Evolutionary conservation across 2,888 invertebrate species (phyloP), one percentile per base, ranked within the genome.

Genomic region (Drosophila rellima): DNA sequence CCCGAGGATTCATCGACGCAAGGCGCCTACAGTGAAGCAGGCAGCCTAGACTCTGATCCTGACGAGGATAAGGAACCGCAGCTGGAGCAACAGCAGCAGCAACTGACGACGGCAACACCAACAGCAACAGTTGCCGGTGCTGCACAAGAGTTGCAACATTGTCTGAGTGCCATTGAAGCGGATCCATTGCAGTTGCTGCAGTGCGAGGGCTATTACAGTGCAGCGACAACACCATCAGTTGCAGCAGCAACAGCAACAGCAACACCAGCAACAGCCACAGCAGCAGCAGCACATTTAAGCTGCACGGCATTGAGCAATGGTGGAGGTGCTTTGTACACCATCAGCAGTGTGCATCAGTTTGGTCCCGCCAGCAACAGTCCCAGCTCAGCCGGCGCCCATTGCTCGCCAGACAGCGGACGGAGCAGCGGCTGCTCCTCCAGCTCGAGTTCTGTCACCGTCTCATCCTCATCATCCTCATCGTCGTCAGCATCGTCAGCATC

Each of bases 1-100:
- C 94, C 94, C 71, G 95, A 95, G 88, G 95, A 95, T 88, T 94
- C 94, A 86, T 95, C 94, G 80, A 94, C 95, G 7, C 95, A 95
- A 90, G 95, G 95, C 8, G 95, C 94, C 51, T 95, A 95, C 92
- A 95, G 95, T 50, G 86, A 90, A 92, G 94, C 95, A 37, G 95
- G 95, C 35, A 95, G 95, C 57, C 94, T 95, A 59, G 95, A 95
- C 65, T 94, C 94, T n/a, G 88, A 83, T 23, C 72, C 60, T 15
- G 83, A 79, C 31, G 73, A 78, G 54, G 66, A 65, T 6, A 63
- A 60, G 42, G 57, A 73, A 0, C 72, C 45, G 15, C 66, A 64
- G 4, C 37, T 33, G n/a, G 44, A 62, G 18, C 55, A 35, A 10
- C 62, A 54, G 5, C 60, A 62, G 6, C 73, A 56, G 3, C 68